Evolutionary conservation across 1,140 invertebrate species (phyloP).

Genomic region (Drosophila punjabiensis): DNA sequence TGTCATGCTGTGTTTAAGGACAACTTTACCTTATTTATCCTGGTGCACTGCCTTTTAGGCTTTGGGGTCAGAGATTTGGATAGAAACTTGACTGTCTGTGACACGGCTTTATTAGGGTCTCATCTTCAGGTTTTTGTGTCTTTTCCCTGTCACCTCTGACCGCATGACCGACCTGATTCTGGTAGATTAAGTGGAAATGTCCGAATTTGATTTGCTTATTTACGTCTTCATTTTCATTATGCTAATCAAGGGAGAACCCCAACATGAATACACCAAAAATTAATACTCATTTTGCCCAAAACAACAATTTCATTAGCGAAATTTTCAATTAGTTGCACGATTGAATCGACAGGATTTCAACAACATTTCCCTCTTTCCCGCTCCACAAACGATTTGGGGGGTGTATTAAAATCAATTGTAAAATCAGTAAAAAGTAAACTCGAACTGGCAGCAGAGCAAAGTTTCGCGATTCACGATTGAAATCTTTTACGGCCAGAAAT

Average conservation of each 20-base stretch:
- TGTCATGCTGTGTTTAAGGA: too few species aligned
- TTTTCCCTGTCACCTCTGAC: slow-evolving; percentile 6
- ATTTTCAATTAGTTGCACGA: slow-evolving; percentile 82
- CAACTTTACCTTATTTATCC: background rate
- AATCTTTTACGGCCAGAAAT: slow-evolving; percentile 81
- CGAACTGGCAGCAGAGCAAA: slow-evolving; percentile 59
- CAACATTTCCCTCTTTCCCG: slow-evolving; percentile 21
- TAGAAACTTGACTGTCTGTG: slow-evolving; percentile 27
- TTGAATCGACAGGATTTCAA: slow-evolving; percentile 81
- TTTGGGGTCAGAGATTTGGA: slow-evolving; percentile 1
- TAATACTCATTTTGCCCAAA: slow-evolving; percentile 54
- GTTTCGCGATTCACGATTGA: slow-evolving; percentile 80
- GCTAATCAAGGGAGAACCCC: slow-evolving; percentile 31
- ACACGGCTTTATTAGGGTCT: slow-evolving; percentile 57
- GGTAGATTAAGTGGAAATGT: slow-evolving; percentile 38
- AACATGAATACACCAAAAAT: slow-evolving; percentile 33
- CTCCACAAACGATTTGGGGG: background rate
- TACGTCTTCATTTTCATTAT: slow-evolving; percentile 32
- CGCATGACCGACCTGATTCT: slow-evolving; percentile 23
- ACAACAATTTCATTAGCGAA: slow-evolving; percentile 70
- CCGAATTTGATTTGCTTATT: slow-evolving; percentile 26
- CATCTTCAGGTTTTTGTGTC: slow-evolving; percentile 14
- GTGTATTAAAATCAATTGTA: slow-evolving; percentile 79
- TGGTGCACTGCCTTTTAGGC: background rate
- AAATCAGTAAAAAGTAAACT: slow-evolving; percentile 78